Conservation (phyloP, 2,113 vertebrate species). For the Bombycilla garrulus region DNA sequence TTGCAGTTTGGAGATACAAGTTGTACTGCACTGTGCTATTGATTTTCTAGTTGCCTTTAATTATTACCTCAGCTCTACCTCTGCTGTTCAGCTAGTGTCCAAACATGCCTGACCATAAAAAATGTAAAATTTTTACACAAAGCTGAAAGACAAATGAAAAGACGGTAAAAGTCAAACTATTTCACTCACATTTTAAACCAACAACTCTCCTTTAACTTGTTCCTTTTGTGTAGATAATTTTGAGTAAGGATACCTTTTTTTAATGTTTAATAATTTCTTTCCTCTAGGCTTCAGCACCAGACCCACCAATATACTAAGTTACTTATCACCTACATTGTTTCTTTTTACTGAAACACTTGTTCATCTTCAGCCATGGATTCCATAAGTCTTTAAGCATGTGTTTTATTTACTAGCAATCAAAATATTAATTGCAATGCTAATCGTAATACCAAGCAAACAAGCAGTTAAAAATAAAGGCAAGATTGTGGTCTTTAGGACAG, state of each 20-base stretch:
- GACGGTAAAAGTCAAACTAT: not conserved
- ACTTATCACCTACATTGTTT: not conserved
- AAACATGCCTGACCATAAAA: not conserved
- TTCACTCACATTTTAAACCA: not conserved
- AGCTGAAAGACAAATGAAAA: not conserved
- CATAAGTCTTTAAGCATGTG: not conserved
- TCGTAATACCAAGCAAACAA: not conserved
- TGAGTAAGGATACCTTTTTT: not conserved
- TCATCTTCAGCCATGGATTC: not conserved
- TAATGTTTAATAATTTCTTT: not conserved
- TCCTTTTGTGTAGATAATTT: not conserved
- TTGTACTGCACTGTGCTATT: not conserved
- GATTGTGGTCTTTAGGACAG: not conserved
- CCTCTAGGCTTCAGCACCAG: not conserved
- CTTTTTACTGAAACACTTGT: not conserved
- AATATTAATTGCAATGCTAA: not conserved
- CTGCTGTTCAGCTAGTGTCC: not conserved
- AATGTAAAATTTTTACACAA: not conserved
- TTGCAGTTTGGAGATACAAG: not conserved
- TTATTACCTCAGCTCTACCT: not conserved
- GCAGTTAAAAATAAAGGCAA: not conserved
- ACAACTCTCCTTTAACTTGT: not conserved
- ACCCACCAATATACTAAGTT: not conserved
- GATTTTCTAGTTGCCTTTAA: not conserved
- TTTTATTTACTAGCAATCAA: not conserved